Conservation (phyloP, 2,888 invertebrate genomes). For the Meiosimyza platycephala region DNA sequence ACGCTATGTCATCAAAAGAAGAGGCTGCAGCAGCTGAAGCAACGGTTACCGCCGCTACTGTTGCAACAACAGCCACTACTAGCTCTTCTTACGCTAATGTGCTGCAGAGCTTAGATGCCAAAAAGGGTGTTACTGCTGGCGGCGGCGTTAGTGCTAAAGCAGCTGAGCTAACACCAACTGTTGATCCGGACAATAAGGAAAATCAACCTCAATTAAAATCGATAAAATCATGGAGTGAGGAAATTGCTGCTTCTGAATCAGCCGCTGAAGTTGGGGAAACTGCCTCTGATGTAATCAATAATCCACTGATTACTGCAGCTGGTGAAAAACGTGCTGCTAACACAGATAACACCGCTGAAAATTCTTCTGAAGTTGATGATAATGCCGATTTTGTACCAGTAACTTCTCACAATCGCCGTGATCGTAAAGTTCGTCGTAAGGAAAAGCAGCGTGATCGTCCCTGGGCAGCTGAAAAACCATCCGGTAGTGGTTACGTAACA, state of each 20-base stretch:
- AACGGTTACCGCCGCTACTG: conserved; percentile 64
- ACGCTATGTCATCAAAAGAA: conserved; percentile 62
- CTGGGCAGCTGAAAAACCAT: conserved; percentile 44
- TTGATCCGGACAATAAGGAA: conserved; percentile 54
- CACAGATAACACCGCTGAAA: conserved; percentile 61
- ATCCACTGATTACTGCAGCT: conserved; percentile 44
- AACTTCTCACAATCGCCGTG: conserved; percentile 65
- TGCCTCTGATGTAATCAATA: conserved; percentile 2
- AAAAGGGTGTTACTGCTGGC: conserved; percentile 45
- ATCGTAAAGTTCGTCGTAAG: conserved; percentile 65
- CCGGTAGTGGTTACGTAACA: conserved; percentile 33
- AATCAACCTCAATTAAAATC: conserved; percentile 60
- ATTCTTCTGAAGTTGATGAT: conserved; percentile 65
- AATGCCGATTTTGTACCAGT: conserved; percentile 66
- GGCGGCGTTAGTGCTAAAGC: conserved; percentile 31
- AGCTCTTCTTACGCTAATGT: conserved; percentile 79
- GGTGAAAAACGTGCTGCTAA: conserved; percentile 66
- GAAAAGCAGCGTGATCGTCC: conserved; percentile 60
- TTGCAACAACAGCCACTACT: conserved; percentile 70
- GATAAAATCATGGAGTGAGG: conserved; percentile 64
- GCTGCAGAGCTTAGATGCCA: conserved; percentile 69
- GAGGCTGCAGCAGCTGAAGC: conserved; percentile 53
- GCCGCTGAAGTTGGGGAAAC: conserved; percentile 44
- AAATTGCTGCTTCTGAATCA: conserved; percentile 56
- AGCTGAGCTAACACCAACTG: conserved; percentile 33